Percentiles rank a stretch among this genome's conserved stretches.
Conservation (phyloP, 2,113 vertebrate genomes). For the Erinaceus europaeus region DNA sequence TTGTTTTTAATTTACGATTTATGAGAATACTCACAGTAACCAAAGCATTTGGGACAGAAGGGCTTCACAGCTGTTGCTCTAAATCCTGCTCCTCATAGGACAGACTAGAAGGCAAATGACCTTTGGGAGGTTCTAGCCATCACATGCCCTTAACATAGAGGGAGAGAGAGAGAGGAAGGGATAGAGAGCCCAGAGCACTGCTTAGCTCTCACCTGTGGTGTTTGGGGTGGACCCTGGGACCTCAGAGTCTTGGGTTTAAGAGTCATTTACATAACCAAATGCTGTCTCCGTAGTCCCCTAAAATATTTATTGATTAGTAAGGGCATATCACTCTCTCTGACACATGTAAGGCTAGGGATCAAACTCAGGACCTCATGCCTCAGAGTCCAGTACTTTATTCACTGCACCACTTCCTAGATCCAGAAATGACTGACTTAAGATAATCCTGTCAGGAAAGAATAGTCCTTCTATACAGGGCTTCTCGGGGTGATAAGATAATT, state of each 20-base stretch:
- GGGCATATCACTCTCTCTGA: too few species aligned
- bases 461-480: not conserved
- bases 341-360: too few species aligned
- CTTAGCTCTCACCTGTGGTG: too few species aligned
- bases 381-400: too few species aligned
- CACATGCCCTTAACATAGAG: not conserved
- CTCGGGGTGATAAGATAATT: not conserved
- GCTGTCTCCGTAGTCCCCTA: too few species aligned
- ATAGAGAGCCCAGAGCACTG: too few species aligned
- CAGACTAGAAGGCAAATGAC: not conserved
- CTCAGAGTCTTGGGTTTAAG: too few species aligned
- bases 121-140: not conserved
- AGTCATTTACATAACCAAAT: too few species aligned
- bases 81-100: not conserved
- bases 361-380: too few species aligned
- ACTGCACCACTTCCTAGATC: not conserved
- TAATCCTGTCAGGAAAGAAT: not conserved
- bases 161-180: too few species aligned
- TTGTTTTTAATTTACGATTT: slow-evolving; percentile 43
- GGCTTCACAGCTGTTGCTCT: not conserved
- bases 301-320: too few species aligned
- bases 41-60: not conserved
- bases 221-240: too few species aligned
- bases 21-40: slow-evolving; percentile 4
- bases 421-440: slow-evolving; percentile 34